A percentile compares a stretch with the other conserved stretches of the same genome.
Conservation (phyloP, 2,797 vertebrate species). For the Margarornis squamiger region DNA sequence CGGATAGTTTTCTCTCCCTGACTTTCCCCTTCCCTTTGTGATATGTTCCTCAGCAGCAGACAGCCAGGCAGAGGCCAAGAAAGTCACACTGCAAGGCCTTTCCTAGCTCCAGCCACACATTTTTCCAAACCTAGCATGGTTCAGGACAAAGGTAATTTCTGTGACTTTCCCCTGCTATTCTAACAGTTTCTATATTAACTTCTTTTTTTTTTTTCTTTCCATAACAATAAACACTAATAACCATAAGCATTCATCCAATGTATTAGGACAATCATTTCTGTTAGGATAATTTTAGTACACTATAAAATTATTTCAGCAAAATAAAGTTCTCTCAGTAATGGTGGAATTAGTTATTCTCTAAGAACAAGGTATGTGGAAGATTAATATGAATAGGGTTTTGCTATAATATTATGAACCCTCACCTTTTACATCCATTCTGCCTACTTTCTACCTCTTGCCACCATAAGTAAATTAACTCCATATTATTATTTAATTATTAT, state of each 20-base stretch:
- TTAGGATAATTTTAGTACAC: not conserved
- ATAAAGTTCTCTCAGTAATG: not conserved
- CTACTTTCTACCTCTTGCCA: not conserved
- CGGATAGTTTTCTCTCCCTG: not conserved
- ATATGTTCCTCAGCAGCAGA: not conserved
- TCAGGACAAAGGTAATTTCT: not conserved
- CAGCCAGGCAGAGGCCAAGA: not conserved
- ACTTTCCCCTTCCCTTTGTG: not conserved
- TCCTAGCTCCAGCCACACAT: not conserved
- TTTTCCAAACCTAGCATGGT: not conserved
- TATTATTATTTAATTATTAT: not conserved
- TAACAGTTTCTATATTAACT: not conserved
- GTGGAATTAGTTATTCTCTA: not conserved
- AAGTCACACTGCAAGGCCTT: not conserved
- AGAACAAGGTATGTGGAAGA: not conserved
- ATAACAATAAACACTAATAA: slow-evolving; percentile 8
- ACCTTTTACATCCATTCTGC: not conserved
- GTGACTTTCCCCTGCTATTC: not conserved
- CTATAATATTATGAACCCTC: not conserved
- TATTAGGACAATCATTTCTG: slow-evolving; percentile 11
- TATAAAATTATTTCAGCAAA: not conserved
- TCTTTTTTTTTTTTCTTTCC: not conserved
- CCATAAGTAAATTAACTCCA: not conserved
- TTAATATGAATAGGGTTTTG: not conserved
- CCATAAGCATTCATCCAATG: not conserved